A percentile compares a stretch with the other conserved stretches of the same genome.
Evolutionary conservation across 1,140 invertebrate genomes (phyloP).

Genomic region (Heliothis virescens): DNA sequence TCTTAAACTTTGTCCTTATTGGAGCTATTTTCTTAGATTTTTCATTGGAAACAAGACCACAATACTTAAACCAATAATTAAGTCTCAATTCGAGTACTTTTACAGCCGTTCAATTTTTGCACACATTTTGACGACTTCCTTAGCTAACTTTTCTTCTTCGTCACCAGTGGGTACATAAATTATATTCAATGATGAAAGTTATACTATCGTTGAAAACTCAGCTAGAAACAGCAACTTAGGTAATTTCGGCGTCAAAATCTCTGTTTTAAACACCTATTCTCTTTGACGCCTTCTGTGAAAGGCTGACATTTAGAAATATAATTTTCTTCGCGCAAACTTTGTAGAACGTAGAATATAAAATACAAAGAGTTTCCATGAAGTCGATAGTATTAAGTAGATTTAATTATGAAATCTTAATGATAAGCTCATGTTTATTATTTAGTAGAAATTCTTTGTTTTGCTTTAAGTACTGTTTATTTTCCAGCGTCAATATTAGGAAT

Average conservation of each 20-base stretch:
- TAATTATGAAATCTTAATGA: neutral
- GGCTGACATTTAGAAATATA: conserved; percentile 2
- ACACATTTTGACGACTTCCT: neutral
- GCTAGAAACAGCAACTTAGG: neutral
- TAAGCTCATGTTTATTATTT: neutral
- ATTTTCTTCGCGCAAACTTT: conserved; percentile 7
- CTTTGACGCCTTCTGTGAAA: neutral
- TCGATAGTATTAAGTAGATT: neutral
- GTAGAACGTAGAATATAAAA: conserved; percentile 4
- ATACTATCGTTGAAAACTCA: neutral
- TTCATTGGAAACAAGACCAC: too few species aligned
- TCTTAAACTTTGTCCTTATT: too few species aligned
- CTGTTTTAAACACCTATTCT: conserved; percentile 1
- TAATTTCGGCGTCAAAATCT: conserved; percentile 8
- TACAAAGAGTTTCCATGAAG: neutral
- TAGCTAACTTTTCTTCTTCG: neutral
- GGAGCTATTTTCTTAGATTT: too few species aligned
- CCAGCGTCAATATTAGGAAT: neutral
- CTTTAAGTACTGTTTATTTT: neutral
- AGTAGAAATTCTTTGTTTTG: neutral
- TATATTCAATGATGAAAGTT: conserved; percentile 6
- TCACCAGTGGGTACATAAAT: neutral
- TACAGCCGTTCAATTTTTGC: neutral
- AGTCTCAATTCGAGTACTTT: too few species aligned
- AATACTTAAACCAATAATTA: too few species aligned